Evolutionary conservation across 2,888 invertebrate genomes (phyloP).

Genomic region (Xestia ashworthii): DNA sequence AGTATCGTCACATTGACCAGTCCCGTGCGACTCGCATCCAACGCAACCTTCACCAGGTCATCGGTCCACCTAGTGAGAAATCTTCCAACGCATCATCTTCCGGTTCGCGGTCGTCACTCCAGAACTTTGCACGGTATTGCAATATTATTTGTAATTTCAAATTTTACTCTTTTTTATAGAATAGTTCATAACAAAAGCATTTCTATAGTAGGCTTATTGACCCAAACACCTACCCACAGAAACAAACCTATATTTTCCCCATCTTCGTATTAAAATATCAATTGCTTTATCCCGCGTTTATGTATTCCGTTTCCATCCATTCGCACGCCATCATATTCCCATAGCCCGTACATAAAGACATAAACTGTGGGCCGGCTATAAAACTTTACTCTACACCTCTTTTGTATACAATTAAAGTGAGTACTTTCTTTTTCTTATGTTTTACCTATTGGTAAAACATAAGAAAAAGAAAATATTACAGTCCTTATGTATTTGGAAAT

Average conservation of each 20-base stretch:
- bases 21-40: too few relatives aligned
- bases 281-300: constrained; percentile 40
- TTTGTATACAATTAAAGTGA: constrained; percentile 84
- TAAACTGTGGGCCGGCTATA: constrained; percentile 75
- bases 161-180: neutral
- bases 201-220: too few relatives aligned
- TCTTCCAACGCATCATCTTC: too few relatives aligned
- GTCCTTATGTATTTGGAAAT: neutral
- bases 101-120: too few relatives aligned
- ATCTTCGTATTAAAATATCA: constrained; percentile 54
- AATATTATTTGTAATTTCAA: neutral
- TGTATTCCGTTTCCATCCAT: constrained; percentile 57
- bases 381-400: constrained; percentile 79
- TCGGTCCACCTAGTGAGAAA: too few relatives aligned
- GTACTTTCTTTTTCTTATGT: neutral
- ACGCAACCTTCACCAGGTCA: too few relatives aligned
- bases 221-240: neutral
- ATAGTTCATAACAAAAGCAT: neutral
- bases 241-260: constrained; percentile 20
- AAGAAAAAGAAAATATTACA: too few relatives aligned
- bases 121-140: neutral
- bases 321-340: constrained; percentile 60
- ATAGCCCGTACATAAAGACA: constrained; percentile 74
- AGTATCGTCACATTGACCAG: too few relatives aligned
- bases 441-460: too few relatives aligned